These are phyloP conservation scores for Sebastes minor DNA, from an alignment of 2,797 vertebrate species.

Conservation along the genomic window DNA sequence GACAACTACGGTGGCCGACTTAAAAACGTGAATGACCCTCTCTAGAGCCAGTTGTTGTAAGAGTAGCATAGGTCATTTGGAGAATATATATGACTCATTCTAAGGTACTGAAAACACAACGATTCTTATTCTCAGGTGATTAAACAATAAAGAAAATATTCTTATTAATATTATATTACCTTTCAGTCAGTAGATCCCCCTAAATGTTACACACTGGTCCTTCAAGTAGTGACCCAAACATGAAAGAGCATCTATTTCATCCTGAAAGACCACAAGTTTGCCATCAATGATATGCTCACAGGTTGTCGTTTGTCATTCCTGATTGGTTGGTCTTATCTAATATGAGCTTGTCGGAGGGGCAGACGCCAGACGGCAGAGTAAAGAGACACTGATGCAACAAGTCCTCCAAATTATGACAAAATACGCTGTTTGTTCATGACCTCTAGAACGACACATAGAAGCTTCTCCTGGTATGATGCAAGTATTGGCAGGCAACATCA, in stretches of 20 bases:
- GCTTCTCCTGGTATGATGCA: neutral
- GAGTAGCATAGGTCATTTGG: too few species aligned
- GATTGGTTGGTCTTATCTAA: neutral
- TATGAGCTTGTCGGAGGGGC: neutral
- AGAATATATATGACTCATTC: too few species aligned
- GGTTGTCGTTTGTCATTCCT: neutral
- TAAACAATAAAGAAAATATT: too few species aligned
- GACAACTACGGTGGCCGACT: too few species aligned
- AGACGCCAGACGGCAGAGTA: neutral
- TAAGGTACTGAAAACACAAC: too few species aligned
- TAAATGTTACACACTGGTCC: too few species aligned
- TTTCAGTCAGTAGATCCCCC: too few species aligned
- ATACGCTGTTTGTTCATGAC: neutral
- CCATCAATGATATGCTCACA: neutral
- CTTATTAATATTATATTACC: too few species aligned
- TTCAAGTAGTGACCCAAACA: neutral
- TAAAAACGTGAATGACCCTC: too few species aligned
- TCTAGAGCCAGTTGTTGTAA: too few species aligned
- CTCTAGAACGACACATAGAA: neutral
- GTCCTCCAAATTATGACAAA: neutral
- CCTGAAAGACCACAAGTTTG: neutral
- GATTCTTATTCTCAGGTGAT: too few species aligned
- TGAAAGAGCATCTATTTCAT: neutral
- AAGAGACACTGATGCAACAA: neutral
- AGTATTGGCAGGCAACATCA: too few species aligned